Percentiles rank a stretch among this genome's conserved stretches.
Evolutionary conservation across 2,797 vertebrate genomes (phyloP).

Genomic region (Hemibagrus guttatus): DNA sequence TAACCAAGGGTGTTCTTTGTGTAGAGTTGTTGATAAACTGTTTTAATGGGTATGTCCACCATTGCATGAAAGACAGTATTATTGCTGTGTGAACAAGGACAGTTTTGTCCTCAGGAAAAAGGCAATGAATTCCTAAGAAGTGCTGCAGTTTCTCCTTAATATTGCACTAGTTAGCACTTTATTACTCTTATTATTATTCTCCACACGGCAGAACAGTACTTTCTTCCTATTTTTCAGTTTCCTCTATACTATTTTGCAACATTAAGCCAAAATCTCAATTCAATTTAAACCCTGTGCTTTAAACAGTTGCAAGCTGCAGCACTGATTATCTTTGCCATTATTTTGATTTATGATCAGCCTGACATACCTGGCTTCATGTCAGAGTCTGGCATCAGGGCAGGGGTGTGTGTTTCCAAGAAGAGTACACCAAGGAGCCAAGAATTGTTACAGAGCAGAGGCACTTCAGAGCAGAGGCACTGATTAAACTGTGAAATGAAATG

Average conservation of each 20-base stretch:
- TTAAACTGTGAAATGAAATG: not conserved
- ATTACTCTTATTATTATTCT: not conserved
- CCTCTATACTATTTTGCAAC: not conserved
- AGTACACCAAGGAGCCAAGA: not conserved
- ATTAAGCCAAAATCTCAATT: not conserved
- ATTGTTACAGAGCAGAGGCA: not conserved
- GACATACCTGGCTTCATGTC: not conserved
- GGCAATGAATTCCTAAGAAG: slow-evolving; percentile 1
- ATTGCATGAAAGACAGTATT: slow-evolving; percentile 11
- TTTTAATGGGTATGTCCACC: not conserved
- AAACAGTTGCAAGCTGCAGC: not conserved
- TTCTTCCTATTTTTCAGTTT: slow-evolving; percentile 14
- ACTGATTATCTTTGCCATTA: slow-evolving; percentile 12
- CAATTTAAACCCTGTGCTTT: not conserved
- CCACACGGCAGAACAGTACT: no score
- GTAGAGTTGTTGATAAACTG: not conserved
- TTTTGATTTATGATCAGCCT: slow-evolving; percentile 24
- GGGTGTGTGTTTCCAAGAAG: slow-evolving; percentile 32
- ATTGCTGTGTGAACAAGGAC: not conserved
- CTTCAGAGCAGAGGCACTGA: not conserved
- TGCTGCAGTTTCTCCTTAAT: slow-evolving; percentile 1
- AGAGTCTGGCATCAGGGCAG: slow-evolving; percentile 1
- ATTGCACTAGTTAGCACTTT: slow-evolving; percentile 4
- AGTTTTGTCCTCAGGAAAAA: slow-evolving; percentile 21
- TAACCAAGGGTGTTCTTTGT: not conserved